These are phyloP conservation scores for Plecotus auritus DNA, from an alignment of 2,113 vertebrate species.

Conservation along the genomic window DNA sequence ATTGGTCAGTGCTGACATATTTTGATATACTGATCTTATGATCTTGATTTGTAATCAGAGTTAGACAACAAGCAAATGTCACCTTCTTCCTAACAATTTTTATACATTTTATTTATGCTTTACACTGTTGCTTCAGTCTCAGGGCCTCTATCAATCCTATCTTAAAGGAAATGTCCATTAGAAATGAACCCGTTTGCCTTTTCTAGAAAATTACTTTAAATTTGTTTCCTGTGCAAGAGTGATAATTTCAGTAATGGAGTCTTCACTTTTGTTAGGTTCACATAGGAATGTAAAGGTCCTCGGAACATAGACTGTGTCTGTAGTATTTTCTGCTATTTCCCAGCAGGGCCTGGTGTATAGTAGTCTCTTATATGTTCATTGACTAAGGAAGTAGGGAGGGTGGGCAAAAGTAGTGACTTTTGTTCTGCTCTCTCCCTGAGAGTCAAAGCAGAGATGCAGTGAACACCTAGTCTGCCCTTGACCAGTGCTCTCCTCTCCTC, in stretches of 20 bases:
- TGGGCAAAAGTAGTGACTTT: neutral
- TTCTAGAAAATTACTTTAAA: neutral
- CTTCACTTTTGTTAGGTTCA: neutral
- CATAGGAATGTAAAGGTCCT: neutral
- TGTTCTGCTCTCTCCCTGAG: neutral
- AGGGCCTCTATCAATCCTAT: neutral
- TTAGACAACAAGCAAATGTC: neutral
- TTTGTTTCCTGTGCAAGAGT: neutral
- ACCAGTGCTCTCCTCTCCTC: neutral
- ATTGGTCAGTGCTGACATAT: neutral
- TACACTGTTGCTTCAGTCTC: neutral
- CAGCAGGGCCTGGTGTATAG: neutral
- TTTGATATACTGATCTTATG: neutral
- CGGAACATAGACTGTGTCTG: neutral
- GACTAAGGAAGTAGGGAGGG: neutral
- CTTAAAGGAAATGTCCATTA: neutral
- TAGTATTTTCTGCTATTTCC: neutral
- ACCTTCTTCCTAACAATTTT: neutral
- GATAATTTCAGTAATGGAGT: neutral
- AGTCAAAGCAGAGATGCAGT: neutral
- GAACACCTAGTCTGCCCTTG: neutral
- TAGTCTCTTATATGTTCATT: neutral
- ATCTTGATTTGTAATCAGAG: neutral
- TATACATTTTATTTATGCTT: neutral
- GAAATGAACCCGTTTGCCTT: neutral